phyloP scores from a whole-genome alignment of 2,797 vertebrate species.

The Triplophysa bombifrons region DNA sequence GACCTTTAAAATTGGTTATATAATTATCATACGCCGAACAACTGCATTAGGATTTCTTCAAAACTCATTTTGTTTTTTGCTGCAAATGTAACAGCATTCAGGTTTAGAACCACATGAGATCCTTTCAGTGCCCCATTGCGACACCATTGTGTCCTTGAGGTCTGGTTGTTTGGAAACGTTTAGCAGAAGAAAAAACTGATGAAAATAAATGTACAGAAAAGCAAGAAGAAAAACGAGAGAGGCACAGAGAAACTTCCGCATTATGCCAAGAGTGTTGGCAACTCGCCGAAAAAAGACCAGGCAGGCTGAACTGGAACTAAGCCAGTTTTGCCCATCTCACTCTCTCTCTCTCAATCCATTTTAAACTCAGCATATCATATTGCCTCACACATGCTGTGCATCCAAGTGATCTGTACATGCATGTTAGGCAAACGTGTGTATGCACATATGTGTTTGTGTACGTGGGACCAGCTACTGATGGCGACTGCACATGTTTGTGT shows the following conservation, averaged over 20 bases:
- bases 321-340: conserved; percentile 26
- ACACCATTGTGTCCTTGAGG: no score
- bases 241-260: conserved; percentile 57
- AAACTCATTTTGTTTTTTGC: no score
- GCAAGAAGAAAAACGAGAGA: conserved; percentile 17
- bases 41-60: no score
- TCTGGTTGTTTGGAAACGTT: conserved; percentile 18
- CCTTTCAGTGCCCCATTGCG: background rate
- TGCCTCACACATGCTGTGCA: background rate
- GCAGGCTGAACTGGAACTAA: conserved; percentile 47
- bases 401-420: conserved; percentile 15
- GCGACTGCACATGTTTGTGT: conserved; percentile 10
- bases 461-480: conserved; percentile 1
- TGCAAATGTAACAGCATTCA: background rate
- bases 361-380: conserved; percentile 1
- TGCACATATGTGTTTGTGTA: conserved; percentile 19
- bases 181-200: conserved; percentile 31
- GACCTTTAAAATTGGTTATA: no score
- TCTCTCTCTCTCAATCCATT: background rate
- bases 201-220: conserved; percentile 13
- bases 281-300: conserved; percentile 55
- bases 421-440: conserved; percentile 26
- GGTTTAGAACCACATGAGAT: background rate
- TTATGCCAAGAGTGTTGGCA: conserved; percentile 67
- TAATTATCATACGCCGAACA: background rate